These are phyloP conservation scores for Willisornis vidua DNA, from an alignment of 2,113 vertebrate genomes.

Conservation along the genomic window DNA sequence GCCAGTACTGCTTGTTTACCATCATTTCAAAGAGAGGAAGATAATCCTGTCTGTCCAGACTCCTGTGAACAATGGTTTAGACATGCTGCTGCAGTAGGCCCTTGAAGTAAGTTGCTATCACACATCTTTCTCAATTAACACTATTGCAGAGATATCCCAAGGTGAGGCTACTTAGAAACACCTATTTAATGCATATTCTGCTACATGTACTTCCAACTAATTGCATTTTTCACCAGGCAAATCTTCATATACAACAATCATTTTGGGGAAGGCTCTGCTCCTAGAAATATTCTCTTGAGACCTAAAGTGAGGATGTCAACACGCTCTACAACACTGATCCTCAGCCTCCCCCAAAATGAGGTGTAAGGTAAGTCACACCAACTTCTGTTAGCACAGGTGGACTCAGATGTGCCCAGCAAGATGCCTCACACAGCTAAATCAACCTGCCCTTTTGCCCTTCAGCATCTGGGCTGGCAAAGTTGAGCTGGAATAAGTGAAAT, in stretches of 20 bases:
- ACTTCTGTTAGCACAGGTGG: neutral
- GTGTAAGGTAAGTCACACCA: neutral
- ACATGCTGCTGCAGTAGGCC: neutral
- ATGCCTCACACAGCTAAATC: neutral
- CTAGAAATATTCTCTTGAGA: neutral
- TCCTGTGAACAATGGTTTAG: neutral
- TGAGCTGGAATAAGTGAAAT: neutral
- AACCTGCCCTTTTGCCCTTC: neutral
- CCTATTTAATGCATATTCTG: neutral
- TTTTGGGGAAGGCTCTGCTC: neutral
- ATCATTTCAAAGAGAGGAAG: neutral
- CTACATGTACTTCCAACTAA: neutral
- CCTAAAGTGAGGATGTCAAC: neutral
- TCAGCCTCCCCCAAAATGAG: neutral
- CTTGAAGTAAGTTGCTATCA: neutral
- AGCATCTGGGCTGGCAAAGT: neutral
- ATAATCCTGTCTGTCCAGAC: neutral
- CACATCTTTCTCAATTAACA: neutral
- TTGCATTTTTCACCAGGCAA: neutral
- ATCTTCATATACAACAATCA: neutral
- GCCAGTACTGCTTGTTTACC: neutral
- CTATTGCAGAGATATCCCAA: neutral
- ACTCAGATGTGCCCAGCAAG: neutral
- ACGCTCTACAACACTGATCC: rapidly evolving
- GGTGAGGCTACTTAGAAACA: neutral